These are phyloP conservation scores for Rhagophthalmus giganteus DNA, from an alignment of 2,888 invertebrate genomes.

Conservation along the genomic window DNA sequence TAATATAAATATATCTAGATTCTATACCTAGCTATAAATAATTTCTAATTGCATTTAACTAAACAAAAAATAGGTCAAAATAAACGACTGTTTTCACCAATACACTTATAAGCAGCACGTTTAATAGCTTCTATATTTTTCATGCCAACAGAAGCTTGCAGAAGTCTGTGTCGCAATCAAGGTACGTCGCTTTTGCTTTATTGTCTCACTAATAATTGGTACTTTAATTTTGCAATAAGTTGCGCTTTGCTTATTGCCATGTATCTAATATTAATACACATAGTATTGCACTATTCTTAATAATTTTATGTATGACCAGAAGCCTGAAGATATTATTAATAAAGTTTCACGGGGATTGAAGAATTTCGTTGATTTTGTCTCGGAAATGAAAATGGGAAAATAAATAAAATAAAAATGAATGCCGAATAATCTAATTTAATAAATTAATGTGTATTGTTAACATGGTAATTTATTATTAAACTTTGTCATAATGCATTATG, in stretches of 20 bases:
- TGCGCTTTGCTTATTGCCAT: slow-evolving; percentile 10
- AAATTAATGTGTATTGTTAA: no score
- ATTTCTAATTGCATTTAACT: no score
- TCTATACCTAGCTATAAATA: neutral
- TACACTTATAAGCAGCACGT: slow-evolving; percentile 28
- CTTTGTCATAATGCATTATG: no score
- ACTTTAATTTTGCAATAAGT: neutral
- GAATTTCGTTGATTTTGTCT: no score
- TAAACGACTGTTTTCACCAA: neutral
- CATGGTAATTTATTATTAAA: no score
- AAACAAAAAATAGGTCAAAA: neutral
- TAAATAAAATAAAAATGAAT: no score
- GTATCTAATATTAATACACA: slow-evolving; percentile 3
- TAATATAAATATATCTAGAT: no score
- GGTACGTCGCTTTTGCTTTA: slow-evolving; percentile 61
- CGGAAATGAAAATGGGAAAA: no score
- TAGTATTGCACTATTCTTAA: neutral
- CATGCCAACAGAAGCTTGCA: slow-evolving; percentile 86
- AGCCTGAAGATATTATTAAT: neutral
- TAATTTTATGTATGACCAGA: no score
- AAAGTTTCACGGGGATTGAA: no score
- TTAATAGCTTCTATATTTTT: slow-evolving; percentile 59
- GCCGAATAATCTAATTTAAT: no score
- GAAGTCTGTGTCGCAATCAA: slow-evolving; percentile 93
- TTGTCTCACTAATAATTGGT: slow-evolving; percentile 1